Evolutionary conservation across 2,888 invertebrate species (phyloP).

Genomic region (Tuberolachnus salignus): DNA sequence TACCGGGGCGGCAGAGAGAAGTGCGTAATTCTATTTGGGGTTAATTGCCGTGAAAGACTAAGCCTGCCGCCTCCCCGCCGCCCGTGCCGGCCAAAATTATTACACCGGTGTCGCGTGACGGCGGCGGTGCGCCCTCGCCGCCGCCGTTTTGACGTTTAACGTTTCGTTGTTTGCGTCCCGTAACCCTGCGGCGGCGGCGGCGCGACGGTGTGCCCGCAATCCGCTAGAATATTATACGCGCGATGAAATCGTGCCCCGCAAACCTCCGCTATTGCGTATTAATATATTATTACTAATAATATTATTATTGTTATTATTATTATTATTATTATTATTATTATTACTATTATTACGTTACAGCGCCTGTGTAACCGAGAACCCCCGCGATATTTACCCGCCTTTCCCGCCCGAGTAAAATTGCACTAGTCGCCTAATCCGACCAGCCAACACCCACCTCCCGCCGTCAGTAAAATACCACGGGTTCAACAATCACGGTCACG

Average conservation of each 20-base stretch:
- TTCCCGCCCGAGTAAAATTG: no score
- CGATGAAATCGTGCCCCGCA: neutral
- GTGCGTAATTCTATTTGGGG: conserved; percentile 41
- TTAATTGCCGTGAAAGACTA: conserved; percentile 53
- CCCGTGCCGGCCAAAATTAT: conserved; percentile 49
- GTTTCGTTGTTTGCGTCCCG: neutral
- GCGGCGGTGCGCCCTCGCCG: neutral
- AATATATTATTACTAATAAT: neutral
- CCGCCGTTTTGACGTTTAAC: conserved; percentile 26
- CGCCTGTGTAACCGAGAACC: no score
- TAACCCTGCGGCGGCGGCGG: neutral
- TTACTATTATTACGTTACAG: neutral
- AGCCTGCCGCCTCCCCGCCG: conserved; percentile 23
- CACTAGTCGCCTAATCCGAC: no score
- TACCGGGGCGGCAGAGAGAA: neutral
- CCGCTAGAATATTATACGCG: neutral
- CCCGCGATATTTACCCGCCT: no score
- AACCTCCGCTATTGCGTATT: neutral
- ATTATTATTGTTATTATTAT: neutral
- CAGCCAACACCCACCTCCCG: no score
- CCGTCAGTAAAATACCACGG: no score
- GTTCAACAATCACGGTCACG: no score
- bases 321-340: neutral
- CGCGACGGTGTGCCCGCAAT: neutral
- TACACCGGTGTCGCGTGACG: conserved; percentile 42